phyloP scores from a whole-genome alignment of 30 jellyfish, hydroid and myxozoan genomes.

The Pseudorhiza aurosa region DNA sequence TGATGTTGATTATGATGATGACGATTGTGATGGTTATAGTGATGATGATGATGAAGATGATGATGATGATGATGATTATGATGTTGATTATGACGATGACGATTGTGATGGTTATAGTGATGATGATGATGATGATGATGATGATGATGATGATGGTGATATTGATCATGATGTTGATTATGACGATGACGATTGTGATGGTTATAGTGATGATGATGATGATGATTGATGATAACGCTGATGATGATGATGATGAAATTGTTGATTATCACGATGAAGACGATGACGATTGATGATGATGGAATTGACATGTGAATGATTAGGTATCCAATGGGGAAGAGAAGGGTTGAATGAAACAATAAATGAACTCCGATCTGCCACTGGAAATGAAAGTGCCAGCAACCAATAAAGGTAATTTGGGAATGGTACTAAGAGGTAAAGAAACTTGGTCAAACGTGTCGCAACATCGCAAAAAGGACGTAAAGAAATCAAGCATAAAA shows the following conservation, averaged over 20 bases:
- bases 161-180: neutral
- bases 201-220: neutral
- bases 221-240: neutral
- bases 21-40: neutral
- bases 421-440: too few relatives aligned
- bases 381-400: too few relatives aligned
- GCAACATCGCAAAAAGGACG: too few relatives aligned
- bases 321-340: too few relatives aligned
- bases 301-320: too few relatives aligned
- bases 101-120: neutral
- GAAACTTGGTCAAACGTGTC: too few relatives aligned
- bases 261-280: neutral
- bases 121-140: neutral
- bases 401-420: too few relatives aligned
- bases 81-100: neutral
- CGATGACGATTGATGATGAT: neutral
- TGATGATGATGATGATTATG: slow-evolving; percentile 20
- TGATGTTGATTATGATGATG: slow-evolving; percentile 6
- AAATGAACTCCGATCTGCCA: too few relatives aligned
- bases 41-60: slow-evolving; percentile 3
- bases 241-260: neutral
- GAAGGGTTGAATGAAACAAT: too few relatives aligned
- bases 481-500: too few relatives aligned
- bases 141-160: neutral
- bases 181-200: neutral